Base-by-base conservation (phyloP, 2,113 vertebrate genomes). In the Pungitius pungitius region DNA sequence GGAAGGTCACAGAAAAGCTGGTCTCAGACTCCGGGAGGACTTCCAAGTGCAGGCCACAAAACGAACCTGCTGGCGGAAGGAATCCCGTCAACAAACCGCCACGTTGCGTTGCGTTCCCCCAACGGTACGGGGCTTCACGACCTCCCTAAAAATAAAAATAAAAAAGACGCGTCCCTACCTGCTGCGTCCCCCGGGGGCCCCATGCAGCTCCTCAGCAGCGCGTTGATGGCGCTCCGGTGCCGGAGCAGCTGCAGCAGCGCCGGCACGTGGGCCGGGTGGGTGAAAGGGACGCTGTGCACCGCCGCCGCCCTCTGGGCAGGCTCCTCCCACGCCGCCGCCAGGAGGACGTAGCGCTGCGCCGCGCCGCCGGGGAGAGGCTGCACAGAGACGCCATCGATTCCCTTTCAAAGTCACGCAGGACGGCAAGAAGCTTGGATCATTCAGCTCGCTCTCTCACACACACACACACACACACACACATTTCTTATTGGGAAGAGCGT, bases 1-100 rank as follows among this genome's bases (percentile, higher is more conserved):
- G 84, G 84, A 96, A 96, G 37, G 94, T 93, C 65, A 96, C 91
- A 33, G 90, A 95, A 74, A 97, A 91, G 81, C 94, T 94, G 68
- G 72, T 91, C 20, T 87, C 90, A 24, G 82, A 93, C 78, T 94
- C 85, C 7, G 93, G 93, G 22, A 87, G 75, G 59, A 96, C 89
- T 88, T 97, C 96, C 27, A 94, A 95, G 80, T 91, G 85, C 70
- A 93, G 85, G 63, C 93, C 84, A 72, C 77, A 85, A n/a, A 67
- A 80, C 9, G 68, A 70, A 79, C 84, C 94, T 94, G 62, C 33
- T 76, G 70, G 73, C 75, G 84, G 39, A 73, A 45, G n/a, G n/a
- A n/a, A n/a, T n/a, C 42, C 13, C 8, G 59, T 39, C 8, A 60
- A 42, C 71, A 18, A 47, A 40, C 22, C 13, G 0, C 59, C n/a